Evolutionary conservation across 1,140 invertebrate species (phyloP), one percentile per base, ranked within the genome.

Genomic region (Lucilia cuprina): DNA sequence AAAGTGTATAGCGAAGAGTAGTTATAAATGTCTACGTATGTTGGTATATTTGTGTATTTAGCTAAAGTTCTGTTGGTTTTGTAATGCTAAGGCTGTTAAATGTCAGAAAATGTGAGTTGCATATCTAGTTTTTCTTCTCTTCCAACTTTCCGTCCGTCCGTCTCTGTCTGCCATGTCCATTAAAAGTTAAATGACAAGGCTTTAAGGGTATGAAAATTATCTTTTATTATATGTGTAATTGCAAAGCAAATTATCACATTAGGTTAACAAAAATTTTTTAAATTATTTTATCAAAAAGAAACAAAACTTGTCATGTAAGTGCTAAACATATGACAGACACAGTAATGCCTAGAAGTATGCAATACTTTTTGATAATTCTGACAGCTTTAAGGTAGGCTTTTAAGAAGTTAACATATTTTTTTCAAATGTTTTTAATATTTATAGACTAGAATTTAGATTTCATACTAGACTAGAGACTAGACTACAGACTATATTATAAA

Each of bases 41-140:
- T 70, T 60, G 2, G 14, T 17, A 14, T 7, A 14, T 17, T 12
- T 17, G 55, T 70, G 25, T 70, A 2, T 21, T 70, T 70, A 25
- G 21, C 5, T n/a, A n/a, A 5, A 70, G n/a, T 70, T 5, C 65
- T 70, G 65, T 70, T 70, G 21, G 65, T 70, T 21, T 70, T 60
- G 25, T 70, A 47, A 35, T 49, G 41, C 41, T n/a, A 80, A 49
- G 77, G 41, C 49, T 80, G 77, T 80, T 80, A 80, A 80, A 49
- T 80, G 77, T 49, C 77, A 80, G 47, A 47, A n/a, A 49, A 80
- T 80, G 41, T 80, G 77, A 80, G 41, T 50, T 80, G 77, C 77
- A 80, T 80, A 80, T 49, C 77, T 80, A 49, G 77, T 80, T 12
- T 49, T 80, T 80, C 25, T 21, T 21, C 65, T 70, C 17, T 10